Percentiles rank a stretch among this genome's conserved stretches.
Evolutionary conservation across 2,113 vertebrate species (phyloP).

Genomic region (Colius striatus): DNA sequence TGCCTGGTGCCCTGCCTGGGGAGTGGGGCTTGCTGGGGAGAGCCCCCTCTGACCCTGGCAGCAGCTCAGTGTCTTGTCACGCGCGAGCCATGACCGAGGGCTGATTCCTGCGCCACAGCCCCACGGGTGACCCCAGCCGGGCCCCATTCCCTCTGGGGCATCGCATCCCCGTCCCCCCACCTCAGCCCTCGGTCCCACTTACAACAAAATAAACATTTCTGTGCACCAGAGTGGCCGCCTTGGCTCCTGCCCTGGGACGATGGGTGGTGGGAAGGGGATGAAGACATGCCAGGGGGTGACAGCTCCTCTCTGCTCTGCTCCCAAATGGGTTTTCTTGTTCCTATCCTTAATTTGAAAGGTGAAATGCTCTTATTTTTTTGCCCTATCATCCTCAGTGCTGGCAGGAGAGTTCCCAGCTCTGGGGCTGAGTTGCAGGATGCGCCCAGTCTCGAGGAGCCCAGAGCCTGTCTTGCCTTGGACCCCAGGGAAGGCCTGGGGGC

Average conservation of each 20-base stretch:
- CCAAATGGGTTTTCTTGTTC: neutral
- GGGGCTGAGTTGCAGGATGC: neutral
- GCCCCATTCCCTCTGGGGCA: rapidly evolving
- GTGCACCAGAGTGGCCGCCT: rapidly evolving
- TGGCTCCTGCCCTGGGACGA: neutral
- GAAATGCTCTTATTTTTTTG: neutral
- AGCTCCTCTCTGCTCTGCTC: neutral
- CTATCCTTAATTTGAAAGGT: rapidly evolving
- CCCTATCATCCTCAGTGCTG: neutral
- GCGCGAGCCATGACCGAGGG: rapidly evolving
- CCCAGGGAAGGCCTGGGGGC: rapidly evolving
- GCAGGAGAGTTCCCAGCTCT: rapidly evolving
- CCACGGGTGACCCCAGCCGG: rapidly evolving
- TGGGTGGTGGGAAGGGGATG: neutral
- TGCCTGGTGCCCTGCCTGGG: rapidly evolving
- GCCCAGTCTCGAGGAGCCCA: neutral
- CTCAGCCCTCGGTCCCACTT: neutral
- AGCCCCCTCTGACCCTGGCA: neutral
- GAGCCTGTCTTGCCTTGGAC: rapidly evolving
- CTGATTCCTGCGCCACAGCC: neutral
- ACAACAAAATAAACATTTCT: slow-evolving; percentile 16
- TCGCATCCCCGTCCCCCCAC: neutral
- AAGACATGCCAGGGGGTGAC: rapidly evolving
- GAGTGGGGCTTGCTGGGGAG: neutral
- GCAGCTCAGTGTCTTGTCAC: neutral